phyloP scores from a whole-genome alignment of 2,113 vertebrate species.

The Syngnathus typhle region DNA sequence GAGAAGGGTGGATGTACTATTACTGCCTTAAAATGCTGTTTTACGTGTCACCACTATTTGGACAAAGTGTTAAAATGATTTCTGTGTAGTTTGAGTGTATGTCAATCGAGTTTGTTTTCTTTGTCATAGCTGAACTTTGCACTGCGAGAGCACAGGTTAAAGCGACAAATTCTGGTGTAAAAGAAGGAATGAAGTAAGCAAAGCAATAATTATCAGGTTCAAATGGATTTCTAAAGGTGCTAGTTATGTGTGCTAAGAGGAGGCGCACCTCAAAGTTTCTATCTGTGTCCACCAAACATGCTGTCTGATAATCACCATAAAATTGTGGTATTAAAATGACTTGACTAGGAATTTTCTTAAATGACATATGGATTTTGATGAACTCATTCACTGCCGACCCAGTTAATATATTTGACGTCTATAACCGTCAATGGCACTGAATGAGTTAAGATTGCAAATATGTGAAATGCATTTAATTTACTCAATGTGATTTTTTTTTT shows the following conservation, averaged over 20 bases:
- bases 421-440: no score
- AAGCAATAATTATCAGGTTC: constrained; percentile 75
- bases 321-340: background rate
- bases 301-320: background rate
- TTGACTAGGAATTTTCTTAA: background rate
- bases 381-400: background rate
- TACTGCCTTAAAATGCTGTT: constrained; percentile 68
- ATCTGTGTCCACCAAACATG: constrained; percentile 5
- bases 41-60: constrained; percentile 46
- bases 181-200: constrained; percentile 52
- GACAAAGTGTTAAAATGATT: constrained; percentile 35
- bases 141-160: constrained; percentile 35
- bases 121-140: constrained; percentile 50
- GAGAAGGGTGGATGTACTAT: constrained; percentile 27
- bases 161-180: constrained; percentile 40
- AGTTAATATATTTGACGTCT: no score
- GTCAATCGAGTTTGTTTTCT: constrained; percentile 14
- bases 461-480: background rate
- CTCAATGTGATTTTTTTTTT: background rate
- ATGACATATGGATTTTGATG: background rate
- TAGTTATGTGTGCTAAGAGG: constrained; percentile 51
- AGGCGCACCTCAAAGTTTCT: constrained; percentile 5
- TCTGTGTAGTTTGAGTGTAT: constrained; percentile 26
- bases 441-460: background rate
- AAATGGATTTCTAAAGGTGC: constrained; percentile 63